A percentile compares a stretch with the other conserved stretches of the same genome.
phyloP scores from a whole-genome alignment of 2,113 vertebrate species.

The Xenus cinereus region DNA sequence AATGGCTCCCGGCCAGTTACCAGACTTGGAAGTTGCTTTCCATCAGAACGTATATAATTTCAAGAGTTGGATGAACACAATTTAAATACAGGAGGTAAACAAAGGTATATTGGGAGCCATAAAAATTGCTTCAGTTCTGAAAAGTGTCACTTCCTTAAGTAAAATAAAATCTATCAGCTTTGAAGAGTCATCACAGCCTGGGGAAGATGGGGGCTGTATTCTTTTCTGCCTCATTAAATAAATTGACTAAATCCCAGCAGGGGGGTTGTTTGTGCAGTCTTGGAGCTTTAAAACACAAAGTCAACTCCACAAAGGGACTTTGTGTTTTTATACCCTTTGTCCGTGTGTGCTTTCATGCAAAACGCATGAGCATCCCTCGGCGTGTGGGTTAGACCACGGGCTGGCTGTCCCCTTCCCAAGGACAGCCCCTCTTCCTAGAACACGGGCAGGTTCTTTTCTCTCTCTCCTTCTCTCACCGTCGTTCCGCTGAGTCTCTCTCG shows the following conservation, averaged over 20 bases:
- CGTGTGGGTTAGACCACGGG: fast-evolving
- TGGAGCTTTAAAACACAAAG: background rate
- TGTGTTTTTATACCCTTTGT: background rate
- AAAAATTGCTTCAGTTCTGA: background rate
- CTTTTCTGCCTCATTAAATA: background rate
- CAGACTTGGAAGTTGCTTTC: background rate
- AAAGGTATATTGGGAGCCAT: background rate
- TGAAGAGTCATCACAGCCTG: background rate
- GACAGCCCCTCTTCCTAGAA: background rate
- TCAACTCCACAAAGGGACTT: background rate
- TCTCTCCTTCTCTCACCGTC: background rate
- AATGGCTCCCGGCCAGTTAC: background rate
- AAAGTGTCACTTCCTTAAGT: background rate
- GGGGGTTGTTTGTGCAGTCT: background rate
- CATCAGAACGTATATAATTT: background rate
- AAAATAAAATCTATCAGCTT: background rate
- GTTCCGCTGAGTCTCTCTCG: background rate
- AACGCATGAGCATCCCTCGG: background rate
- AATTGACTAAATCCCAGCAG: background rate
- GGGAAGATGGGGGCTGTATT: background rate
- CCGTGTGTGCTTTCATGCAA: fast-evolving
- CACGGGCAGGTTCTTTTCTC: background rate
- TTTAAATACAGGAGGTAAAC: background rate
- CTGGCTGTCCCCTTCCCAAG: background rate
- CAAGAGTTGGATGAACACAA: background rate